A percentile compares a stretch with the other conserved stretches of the same genome.
These are phyloP conservation scores for Nasonia giraulti DNA, from an alignment of 1,140 invertebrate species.

Conservation along the genomic window DNA sequence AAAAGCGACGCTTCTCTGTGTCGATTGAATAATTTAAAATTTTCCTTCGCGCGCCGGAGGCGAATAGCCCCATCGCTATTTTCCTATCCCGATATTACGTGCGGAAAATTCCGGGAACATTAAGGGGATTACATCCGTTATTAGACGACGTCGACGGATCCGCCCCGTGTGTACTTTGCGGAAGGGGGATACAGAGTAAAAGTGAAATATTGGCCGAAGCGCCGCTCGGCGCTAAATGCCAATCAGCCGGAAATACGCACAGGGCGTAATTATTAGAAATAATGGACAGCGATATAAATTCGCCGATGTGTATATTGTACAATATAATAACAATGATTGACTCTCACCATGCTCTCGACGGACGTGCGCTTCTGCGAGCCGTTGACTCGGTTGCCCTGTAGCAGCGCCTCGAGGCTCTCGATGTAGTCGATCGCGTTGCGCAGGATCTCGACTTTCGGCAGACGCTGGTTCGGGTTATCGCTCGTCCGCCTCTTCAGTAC, in stretches of 20 bases:
- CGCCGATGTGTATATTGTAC: too few species aligned
- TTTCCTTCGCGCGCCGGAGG: background rate
- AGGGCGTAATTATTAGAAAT: too few species aligned
- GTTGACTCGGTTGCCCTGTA: slow-evolving; percentile 74
- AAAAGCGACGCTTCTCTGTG: background rate
- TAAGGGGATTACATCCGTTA: background rate
- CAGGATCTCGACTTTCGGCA: slow-evolving; percentile 98
- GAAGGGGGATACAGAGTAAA: background rate
- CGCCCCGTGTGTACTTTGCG: too few species aligned
- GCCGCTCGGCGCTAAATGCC: too few species aligned
- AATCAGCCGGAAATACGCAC: too few species aligned
- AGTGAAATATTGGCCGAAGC: too few species aligned
- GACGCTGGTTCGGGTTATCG: slow-evolving; percentile 93
- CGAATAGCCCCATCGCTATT: too few species aligned
- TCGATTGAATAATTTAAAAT: background rate
- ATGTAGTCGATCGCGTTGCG: slow-evolving; percentile 98
- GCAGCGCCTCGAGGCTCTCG: slow-evolving; percentile 91
- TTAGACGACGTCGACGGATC: background rate
- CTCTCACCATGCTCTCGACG: slow-evolving; percentile 66
- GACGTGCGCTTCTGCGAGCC: slow-evolving; percentile 63
- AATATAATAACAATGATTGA: background rate
- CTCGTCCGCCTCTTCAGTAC: slow-evolving; percentile 93
- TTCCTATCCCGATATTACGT: background rate
- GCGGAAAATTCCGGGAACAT: background rate
- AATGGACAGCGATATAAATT: background rate